These are phyloP conservation scores for Drosophila mettleri DNA, from an alignment of 2,888 invertebrate genomes.

Conservation along the genomic window DNA sequence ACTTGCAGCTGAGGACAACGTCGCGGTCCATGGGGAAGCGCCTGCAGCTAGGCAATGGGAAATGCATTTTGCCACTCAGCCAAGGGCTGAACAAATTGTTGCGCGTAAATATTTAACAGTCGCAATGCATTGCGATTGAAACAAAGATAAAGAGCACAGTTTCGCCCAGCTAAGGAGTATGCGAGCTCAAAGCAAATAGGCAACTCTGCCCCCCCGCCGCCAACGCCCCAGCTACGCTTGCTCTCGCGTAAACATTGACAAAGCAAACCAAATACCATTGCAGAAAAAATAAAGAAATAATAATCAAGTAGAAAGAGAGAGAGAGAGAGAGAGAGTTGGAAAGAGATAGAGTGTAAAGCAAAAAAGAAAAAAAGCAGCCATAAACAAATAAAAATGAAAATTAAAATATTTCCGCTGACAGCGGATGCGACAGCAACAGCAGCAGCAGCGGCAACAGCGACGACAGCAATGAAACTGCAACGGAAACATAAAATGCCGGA, in stretches of 20 bases:
- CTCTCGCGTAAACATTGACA: conserved; percentile 51
- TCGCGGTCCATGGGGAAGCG: conserved; percentile 28
- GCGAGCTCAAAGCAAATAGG: conserved; percentile 19
- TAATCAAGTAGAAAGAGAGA: conserved; percentile 1
- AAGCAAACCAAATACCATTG: conserved; percentile 19
- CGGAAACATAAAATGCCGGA: conserved; percentile 83
- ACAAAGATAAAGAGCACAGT: conserved; percentile 35
- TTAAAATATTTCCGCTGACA: conserved; percentile 76
- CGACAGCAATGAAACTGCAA: conserved; percentile 70
- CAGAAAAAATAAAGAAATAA: neutral
- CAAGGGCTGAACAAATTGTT: conserved; percentile 65
- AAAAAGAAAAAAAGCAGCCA: conserved; percentile 18
- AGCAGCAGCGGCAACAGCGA: conserved; percentile 37
- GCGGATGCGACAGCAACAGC: conserved; percentile 60
- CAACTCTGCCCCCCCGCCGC: conserved; percentile 16
- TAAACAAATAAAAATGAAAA: conserved; percentile 65
- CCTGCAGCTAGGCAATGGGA: conserved; percentile 60
- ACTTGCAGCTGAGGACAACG: conserved; percentile 44
- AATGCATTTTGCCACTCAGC: conserved; percentile 53
- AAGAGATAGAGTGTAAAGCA: neutral
- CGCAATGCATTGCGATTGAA: conserved; percentile 53
- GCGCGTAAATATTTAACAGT: conserved; percentile 63
- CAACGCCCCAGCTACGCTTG: conserved; percentile 26
- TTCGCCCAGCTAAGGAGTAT: conserved; percentile 14
- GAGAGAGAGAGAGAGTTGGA: neutral